Base-by-base conservation (phyloP, 2,797 vertebrate genomes). In the Propithecus perrieri region DNA sequence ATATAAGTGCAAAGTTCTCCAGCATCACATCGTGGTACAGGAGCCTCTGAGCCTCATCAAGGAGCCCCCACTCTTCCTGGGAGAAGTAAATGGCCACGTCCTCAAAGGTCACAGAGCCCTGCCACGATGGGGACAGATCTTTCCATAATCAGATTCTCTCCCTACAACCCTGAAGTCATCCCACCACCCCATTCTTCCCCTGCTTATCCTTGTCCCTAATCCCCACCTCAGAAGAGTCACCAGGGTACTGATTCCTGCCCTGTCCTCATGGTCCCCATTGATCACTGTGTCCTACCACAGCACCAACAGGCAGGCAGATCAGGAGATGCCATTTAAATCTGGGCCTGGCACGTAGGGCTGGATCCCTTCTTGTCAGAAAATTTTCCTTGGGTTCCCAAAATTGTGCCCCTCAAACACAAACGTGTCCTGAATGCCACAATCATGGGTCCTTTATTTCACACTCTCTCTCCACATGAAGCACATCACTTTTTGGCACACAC, bases 11-110 rank as follows among this genome's bases (percentile, higher is more conserved):
- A 46, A 95, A 96, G 96, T 96, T 98, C 53, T 98, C 97, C 85
- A 86, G 92, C 97, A 97, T 97, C 83, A 97, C 97, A 18, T 65
- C 53, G 3, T 57, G 93, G 92, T 96, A 97, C n/a, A 97, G 61
- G 10, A 92, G 53, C 72, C 65, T 95, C 86, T 97, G 97, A 61
- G 74, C 35, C n/a, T 65, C 61, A 59, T 55, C 43, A 18, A 98
- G 90, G 35, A 71, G 86, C 41, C 85, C 78, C 97, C 97, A 97
- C 43, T 98, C 97, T 38, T 97, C 97, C 67, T 91, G 72, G 30
- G 96, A 95, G 74, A 98, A 97, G 74, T 55, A 86, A 76, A 97
- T 63, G 15, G 93, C 94, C n/a, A 97, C 89, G 22, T 97, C 97
- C 67, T 96, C 86, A 72, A 97, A 97, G 43, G 95, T 94, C 85